These are phyloP conservation scores for Antigone vipio DNA, from an alignment of 2,113 vertebrate genomes.

Conservation along the genomic window DNA sequence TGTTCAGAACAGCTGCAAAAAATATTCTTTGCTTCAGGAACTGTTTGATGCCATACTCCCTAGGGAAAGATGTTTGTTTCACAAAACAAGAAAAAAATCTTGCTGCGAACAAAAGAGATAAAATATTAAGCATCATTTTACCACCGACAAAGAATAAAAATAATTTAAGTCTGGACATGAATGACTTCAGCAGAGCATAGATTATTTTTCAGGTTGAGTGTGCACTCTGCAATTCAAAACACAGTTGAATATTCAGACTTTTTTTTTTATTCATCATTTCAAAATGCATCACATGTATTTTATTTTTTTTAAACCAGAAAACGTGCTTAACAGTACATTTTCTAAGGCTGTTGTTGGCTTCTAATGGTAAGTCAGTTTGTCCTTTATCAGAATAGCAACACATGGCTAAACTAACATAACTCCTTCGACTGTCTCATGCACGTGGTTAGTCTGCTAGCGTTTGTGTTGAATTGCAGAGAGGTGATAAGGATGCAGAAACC, in stretches of 20 bases:
- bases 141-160: slow-evolving; percentile 9
- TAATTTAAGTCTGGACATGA: background rate
- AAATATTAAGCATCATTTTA: slow-evolving; percentile 43
- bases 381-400: slow-evolving; percentile 58
- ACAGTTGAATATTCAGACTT: background rate
- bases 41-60: background rate
- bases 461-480: slow-evolving; percentile 13
- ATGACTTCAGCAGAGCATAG: background rate
- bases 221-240: slow-evolving; percentile 33
- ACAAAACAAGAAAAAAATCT: background rate
- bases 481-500: slow-evolving; percentile 50
- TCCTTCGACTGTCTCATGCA: background rate
- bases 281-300: background rate
- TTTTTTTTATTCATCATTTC: background rate
- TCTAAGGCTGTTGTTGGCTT: slow-evolving; percentile 3
- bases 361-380: slow-evolving; percentile 6
- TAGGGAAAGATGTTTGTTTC: slow-evolving; percentile 11
- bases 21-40: slow-evolving; percentile 8
- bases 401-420: slow-evolving; percentile 42
- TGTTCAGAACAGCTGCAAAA: background rate
- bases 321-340: background rate
- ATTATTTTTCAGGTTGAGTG: slow-evolving; percentile 24
- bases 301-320: background rate
- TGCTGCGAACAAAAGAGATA: background rate
- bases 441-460: background rate